Evolutionary conservation across 2,797 vertebrate species (phyloP).

Genomic region (Hapalemur alaotrensis): DNA sequence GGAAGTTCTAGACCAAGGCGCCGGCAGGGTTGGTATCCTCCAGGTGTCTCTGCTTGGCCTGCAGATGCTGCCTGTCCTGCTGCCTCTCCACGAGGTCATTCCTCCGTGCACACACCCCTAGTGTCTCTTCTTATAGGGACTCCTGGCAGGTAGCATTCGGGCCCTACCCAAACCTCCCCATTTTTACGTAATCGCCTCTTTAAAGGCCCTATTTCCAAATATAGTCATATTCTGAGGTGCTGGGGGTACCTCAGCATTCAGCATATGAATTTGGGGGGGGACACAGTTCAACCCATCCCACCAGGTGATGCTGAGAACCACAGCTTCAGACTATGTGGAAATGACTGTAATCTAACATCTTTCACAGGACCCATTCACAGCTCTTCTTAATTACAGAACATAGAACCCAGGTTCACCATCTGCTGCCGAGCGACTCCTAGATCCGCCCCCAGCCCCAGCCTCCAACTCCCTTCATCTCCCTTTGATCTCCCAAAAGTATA

Average conservation of each 20-base stretch:
- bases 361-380: background rate
- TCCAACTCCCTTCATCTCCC: background rate
- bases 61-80: background rate
- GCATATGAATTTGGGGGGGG: background rate
- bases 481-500: constrained; percentile 53
- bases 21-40: rapidly evolving
- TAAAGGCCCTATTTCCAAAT: background rate
- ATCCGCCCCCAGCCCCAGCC: background rate
- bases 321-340: background rate
- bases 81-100: rapidly evolving
- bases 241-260: background rate
- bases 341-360: background rate
- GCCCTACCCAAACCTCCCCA: rapidly evolving
- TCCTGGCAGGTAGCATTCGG: background rate
- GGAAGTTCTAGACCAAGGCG: background rate
- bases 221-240: background rate
- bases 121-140: background rate
- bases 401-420: background rate
- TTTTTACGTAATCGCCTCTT: background rate
- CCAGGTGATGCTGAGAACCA: background rate
- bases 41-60: background rate
- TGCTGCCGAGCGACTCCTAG: background rate
- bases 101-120: no score
- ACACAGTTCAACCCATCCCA: background rate
- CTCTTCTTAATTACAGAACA: constrained; percentile 35